Percentiles rank a stretch among this genome's conserved stretches.
phyloP scores from a whole-genome alignment of 2,797 vertebrate genomes.

The Hypotaenidia okinawae region DNA sequence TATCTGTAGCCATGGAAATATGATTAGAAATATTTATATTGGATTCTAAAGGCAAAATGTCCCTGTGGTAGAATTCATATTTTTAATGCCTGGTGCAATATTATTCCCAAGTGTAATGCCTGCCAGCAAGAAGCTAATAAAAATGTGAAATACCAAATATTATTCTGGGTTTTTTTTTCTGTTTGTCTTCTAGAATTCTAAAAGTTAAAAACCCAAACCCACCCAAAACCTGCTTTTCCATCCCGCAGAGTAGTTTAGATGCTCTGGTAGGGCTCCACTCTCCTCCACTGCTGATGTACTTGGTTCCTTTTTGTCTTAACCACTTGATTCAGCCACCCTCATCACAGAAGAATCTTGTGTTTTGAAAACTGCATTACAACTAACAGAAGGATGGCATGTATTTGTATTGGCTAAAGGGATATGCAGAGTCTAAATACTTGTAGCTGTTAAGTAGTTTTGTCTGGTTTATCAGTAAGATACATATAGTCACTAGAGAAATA shows the following conservation, averaged over 20 bases:
- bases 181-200: slow-evolving; percentile 12
- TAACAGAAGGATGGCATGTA: not conserved
- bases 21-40: slow-evolving; percentile 81
- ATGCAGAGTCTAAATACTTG: not conserved
- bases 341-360: not conserved
- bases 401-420: not conserved
- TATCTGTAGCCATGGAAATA: slow-evolving; percentile 80
- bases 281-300: not conserved
- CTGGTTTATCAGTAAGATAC: not conserved
- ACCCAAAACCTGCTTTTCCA: not conserved
- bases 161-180: slow-evolving; percentile 33
- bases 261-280: not conserved
- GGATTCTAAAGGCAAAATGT: slow-evolving; percentile 78
- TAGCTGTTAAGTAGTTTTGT: not conserved
- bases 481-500: not conserved
- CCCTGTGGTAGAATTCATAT: slow-evolving; percentile 77
- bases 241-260: not conserved
- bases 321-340: not conserved
- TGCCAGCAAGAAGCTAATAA: slow-evolving; percentile 81
- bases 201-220: fast-evolving
- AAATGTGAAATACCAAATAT: slow-evolving; percentile 72
- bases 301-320: not conserved
- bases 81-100: slow-evolving; percentile 80
- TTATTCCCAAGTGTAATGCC: slow-evolving; percentile 81
- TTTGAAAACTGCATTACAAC: not conserved